Evolutionary conservation across 2,797 vertebrate species (phyloP).

Genomic region (Lepus oiostolus): DNA sequence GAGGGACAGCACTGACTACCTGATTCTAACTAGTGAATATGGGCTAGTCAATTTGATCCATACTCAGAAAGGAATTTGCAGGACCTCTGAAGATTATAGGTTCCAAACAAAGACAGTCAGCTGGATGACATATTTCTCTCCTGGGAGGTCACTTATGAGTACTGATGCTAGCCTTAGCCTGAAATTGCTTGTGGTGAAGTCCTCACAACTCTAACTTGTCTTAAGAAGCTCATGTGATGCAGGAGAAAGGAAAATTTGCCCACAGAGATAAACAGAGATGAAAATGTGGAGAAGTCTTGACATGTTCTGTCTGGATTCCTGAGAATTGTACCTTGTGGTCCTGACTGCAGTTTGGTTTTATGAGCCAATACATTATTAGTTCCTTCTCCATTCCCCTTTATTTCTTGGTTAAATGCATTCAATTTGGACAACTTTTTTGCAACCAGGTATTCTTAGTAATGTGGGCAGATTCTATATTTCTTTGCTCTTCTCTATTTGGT

Average conservation of each 20-base stretch:
- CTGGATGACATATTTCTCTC: conserved; percentile 5
- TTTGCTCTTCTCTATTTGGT: background rate
- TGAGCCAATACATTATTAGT: background rate
- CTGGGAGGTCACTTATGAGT: background rate
- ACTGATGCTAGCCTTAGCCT: background rate
- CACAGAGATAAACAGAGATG: background rate
- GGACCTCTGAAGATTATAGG: conserved; percentile 37
- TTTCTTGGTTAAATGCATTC: background rate
- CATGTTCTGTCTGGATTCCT: background rate
- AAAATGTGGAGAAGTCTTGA: conserved; percentile 17
- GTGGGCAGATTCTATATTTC: background rate
- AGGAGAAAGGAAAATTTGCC: background rate
- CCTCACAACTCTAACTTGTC: background rate
- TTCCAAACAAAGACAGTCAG: conserved; percentile 60
- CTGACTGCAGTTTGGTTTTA: background rate
- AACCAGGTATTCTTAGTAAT: background rate
- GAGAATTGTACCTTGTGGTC: background rate
- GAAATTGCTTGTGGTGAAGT: conserved; percentile 39
- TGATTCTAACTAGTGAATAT: conserved; percentile 9
- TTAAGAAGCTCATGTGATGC: conserved; percentile 1
- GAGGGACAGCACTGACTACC: background rate
- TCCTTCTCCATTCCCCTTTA: background rate
- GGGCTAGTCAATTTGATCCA: background rate
- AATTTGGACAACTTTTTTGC: background rate
- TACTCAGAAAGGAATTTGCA: conserved; percentile 17